Conservation (phyloP, 2,797 vertebrate genomes). For the Scarus forsteni region DNA sequence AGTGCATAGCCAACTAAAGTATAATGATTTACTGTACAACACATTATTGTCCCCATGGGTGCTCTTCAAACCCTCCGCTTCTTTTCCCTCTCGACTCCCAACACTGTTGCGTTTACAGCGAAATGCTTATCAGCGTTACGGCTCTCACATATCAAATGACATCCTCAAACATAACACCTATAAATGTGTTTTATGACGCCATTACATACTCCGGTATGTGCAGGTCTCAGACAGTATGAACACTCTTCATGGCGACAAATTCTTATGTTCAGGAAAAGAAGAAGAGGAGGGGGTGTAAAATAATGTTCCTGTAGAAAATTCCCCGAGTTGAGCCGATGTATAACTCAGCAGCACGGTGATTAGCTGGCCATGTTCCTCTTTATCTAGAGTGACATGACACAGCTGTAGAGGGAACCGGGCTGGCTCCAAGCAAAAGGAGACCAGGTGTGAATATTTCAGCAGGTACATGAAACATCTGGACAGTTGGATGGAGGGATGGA, state of each 20-base stretch:
- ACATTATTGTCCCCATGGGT: slow-evolving; percentile 63
- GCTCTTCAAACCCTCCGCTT: slow-evolving; percentile 46
- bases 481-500: slow-evolving; percentile 29
- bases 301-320: slow-evolving; percentile 4
- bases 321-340: slow-evolving; percentile 33
- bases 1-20: slow-evolving; percentile 54
- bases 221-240: slow-evolving; percentile 5
- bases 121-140: slow-evolving; percentile 61
- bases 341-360: slow-evolving; percentile 55
- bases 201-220: slow-evolving; percentile 39
- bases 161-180: slow-evolving; percentile 57
- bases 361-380: slow-evolving; percentile 77
- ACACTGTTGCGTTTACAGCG: slow-evolving; percentile 53
- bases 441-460: slow-evolving; percentile 79
- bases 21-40: slow-evolving; percentile 64
- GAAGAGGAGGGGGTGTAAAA: slow-evolving; percentile 16
- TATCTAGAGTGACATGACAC: slow-evolving; percentile 81
- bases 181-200: slow-evolving; percentile 66
- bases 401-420: slow-evolving; percentile 73
- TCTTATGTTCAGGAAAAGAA: slow-evolving; percentile 1
- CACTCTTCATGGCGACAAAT: slow-evolving; percentile 8
- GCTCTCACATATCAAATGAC: slow-evolving; percentile 67
- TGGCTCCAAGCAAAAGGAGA: slow-evolving; percentile 58
- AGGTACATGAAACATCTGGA: slow-evolving; percentile 73
- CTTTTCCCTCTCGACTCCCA: slow-evolving; percentile 49